These are phyloP conservation scores for Morelia viridis DNA, from an alignment of 2,797 vertebrate genomes.

Conservation along the genomic window DNA sequence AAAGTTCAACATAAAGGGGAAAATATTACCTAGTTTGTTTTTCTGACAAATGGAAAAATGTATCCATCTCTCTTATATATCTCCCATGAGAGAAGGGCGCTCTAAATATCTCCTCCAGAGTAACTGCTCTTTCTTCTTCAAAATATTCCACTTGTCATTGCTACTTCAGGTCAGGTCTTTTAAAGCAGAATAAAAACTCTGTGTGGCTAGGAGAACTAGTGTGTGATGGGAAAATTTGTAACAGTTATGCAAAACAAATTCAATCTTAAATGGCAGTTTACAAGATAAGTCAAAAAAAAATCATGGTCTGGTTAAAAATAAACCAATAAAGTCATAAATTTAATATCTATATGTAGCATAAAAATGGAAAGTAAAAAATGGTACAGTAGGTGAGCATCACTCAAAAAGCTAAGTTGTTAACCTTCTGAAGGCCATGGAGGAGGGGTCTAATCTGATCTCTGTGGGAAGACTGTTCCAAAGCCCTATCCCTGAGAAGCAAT, in stretches of 20 bases:
- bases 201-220: neutral
- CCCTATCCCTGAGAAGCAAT: no score
- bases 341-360: neutral
- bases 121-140: neutral
- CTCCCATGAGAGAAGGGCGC: neutral
- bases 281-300: neutral
- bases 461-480: no score
- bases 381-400: neutral
- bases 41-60: neutral
- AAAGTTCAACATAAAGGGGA: neutral
- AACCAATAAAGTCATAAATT: neutral
- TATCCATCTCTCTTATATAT: neutral
- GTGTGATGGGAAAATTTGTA: neutral
- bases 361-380: neutral
- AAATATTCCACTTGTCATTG: neutral
- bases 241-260: neutral
- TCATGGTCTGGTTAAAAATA: neutral
- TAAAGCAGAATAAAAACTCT: neutral
- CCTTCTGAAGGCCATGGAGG: no score
- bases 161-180: neutral
- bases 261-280: neutral
- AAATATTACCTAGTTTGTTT: neutral
- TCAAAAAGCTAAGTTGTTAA: neutral
- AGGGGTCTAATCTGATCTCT: no score
- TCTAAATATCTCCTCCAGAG: neutral